These are phyloP conservation scores for Melieria omissa DNA, from an alignment of 2,888 invertebrate genomes.

Conservation along the genomic window DNA sequence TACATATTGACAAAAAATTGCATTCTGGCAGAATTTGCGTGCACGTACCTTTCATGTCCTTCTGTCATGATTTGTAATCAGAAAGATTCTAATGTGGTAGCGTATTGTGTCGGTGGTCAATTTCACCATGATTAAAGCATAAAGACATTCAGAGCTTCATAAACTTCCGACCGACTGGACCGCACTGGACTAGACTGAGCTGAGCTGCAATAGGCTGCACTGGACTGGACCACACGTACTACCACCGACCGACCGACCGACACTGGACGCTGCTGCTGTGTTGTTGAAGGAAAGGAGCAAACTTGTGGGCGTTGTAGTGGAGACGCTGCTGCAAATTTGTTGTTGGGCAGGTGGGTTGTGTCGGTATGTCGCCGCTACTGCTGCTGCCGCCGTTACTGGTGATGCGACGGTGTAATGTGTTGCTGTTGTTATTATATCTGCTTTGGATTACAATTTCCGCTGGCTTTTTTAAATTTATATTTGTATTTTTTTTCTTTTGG, in stretches of 20 bases:
- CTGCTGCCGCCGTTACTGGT: too few species aligned
- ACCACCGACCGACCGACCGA: slow-evolving; percentile 27
- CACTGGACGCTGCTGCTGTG: background rate
- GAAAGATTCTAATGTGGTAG: slow-evolving; percentile 85
- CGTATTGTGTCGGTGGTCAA: slow-evolving; percentile 76
- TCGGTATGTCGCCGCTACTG: background rate
- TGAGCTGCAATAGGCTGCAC: too few species aligned
- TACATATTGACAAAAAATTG: too few species aligned
- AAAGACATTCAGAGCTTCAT: slow-evolving; percentile 72
- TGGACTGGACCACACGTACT: too few species aligned
- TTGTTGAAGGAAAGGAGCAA: too few species aligned
- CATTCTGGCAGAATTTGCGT: too few species aligned
- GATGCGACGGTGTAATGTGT: background rate
- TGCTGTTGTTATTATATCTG: background rate
- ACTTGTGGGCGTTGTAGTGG: too few species aligned
- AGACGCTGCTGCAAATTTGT: too few species aligned
- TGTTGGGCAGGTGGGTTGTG: background rate
- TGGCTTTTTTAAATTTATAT: slow-evolving; percentile 7
- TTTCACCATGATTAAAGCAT: slow-evolving; percentile 87
- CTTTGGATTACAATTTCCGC: slow-evolving; percentile 5
- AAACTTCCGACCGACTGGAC: slow-evolving; percentile 57
- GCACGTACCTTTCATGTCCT: slow-evolving; percentile 88
- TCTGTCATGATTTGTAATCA: slow-evolving; percentile 90
- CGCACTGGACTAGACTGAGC: slow-evolving; percentile 29
- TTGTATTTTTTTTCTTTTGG: slow-evolving; percentile 15